Percentiles rank a stretch among this genome's conserved stretches.
Evolutionary conservation across 2,888 invertebrate genomes (phyloP).

Genomic region (Xestia sexstrigata): DNA sequence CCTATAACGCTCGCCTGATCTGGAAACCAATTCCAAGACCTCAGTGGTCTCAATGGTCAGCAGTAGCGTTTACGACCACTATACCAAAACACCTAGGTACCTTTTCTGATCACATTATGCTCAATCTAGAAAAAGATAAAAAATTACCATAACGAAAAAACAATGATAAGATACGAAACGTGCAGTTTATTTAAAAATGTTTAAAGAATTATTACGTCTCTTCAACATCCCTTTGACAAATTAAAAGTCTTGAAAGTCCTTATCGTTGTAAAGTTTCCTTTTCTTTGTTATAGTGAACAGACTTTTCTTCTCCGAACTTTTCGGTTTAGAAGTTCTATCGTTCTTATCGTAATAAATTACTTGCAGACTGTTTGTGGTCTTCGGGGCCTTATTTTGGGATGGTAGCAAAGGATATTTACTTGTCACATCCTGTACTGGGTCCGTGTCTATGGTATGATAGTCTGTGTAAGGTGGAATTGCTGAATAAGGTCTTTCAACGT

Average conservation of each 20-base stretch:
- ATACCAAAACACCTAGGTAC: background rate
- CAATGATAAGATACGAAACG: background rate
- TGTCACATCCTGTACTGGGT: constrained; percentile 68
- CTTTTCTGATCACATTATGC: background rate
- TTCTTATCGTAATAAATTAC: constrained; percentile 80
- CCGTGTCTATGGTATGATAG: constrained; percentile 64
- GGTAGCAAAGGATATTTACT: constrained; percentile 63
- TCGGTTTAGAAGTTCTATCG: constrained; percentile 66
- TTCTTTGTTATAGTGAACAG: constrained; percentile 85
- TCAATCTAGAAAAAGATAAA: background rate
- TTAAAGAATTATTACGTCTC: background rate
- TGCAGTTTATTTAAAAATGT: constrained; percentile 48
- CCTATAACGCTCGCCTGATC: background rate
- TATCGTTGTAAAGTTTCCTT: constrained; percentile 85
- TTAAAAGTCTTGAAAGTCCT: constrained; percentile 84
- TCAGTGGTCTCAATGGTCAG: background rate
- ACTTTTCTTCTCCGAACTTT: constrained; percentile 80
- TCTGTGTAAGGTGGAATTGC: constrained; percentile 73
- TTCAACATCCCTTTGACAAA: constrained; percentile 11
- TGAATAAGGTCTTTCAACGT: constrained; percentile 85
- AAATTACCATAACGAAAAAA: background rate
- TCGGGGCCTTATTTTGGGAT: constrained; percentile 73
- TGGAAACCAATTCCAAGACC: background rate
- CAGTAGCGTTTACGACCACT: background rate
- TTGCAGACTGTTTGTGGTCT: constrained; percentile 77